Conservation (phyloP, 2,888 invertebrate species). For the Lysandra bellargus region DNA sequence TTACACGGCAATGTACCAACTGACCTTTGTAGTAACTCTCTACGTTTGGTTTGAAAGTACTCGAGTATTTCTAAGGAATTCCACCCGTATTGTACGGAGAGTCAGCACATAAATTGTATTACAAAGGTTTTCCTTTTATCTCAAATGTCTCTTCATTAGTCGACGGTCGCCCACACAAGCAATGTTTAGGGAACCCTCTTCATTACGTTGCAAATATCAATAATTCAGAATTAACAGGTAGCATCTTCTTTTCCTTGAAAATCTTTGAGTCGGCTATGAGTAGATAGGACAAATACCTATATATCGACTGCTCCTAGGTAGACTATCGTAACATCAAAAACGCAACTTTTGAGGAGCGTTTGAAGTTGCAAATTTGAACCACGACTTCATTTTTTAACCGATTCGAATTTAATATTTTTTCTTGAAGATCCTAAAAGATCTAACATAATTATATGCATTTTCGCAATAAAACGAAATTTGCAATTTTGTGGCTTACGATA, state of each 20-base stretch:
- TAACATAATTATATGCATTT: too few species aligned
- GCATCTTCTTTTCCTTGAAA: neutral
- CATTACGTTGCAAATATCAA: neutral
- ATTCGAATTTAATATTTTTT: too few species aligned
- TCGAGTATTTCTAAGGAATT: neutral
- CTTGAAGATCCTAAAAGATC: too few species aligned
- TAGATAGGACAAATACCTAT: too few species aligned
- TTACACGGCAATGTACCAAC: neutral
- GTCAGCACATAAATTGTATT: neutral
- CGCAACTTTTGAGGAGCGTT: too few species aligned
- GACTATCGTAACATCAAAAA: too few species aligned
- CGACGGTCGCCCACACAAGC: neutral
- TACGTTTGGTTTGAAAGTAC: neutral
- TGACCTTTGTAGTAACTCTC: neutral
- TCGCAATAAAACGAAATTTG: too few species aligned
- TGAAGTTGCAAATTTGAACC: too few species aligned
- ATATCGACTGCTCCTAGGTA: too few species aligned
- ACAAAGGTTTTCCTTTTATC: slow-evolving; percentile 7
- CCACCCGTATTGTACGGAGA: neutral
- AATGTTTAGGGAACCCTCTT: neutral
- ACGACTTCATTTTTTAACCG: too few species aligned
- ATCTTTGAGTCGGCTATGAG: neutral
- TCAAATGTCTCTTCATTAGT: neutral
- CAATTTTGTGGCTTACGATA: too few species aligned
- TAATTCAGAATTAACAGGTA: neutral